Conservation (phyloP, 2,888 invertebrate genomes). For the Chrysolina americana region DNA sequence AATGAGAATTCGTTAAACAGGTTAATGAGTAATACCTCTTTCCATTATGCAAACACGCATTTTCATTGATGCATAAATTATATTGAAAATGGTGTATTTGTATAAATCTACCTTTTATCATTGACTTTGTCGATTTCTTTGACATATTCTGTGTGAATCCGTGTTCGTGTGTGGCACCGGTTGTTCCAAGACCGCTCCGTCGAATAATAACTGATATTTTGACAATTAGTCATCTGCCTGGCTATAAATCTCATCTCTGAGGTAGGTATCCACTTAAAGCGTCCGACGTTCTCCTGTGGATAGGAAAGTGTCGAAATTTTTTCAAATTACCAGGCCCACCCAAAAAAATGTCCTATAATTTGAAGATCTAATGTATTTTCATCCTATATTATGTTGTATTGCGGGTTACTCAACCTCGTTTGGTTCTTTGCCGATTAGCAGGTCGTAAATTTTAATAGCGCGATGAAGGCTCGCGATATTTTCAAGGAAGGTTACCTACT, state of each 20-base stretch:
- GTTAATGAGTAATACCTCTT: too few species aligned
- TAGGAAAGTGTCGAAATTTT: constrained; percentile 19
- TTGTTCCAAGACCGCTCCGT: constrained; percentile 6
- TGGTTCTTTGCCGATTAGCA: constrained; percentile 10
- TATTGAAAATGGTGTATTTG: neutral
- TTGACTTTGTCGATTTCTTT: neutral
- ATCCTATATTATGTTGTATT: neutral
- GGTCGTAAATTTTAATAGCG: constrained; percentile 14
- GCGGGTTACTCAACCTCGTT: constrained; percentile 12
- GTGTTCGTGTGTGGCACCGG: constrained; percentile 25
- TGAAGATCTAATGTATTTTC: constrained; percentile 7
- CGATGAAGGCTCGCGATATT: constrained; percentile 6
- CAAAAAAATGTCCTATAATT: constrained; percentile 19
- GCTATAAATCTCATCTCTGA: constrained; percentile 26
- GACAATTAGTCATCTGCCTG: constrained; percentile 28
- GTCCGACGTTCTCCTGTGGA: neutral
- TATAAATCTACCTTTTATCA: neutral
- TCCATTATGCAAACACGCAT: too few species aligned
- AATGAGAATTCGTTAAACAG: too few species aligned
- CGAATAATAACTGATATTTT: constrained; percentile 28
- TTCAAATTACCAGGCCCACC: constrained; percentile 14
- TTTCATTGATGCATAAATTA: too few species aligned
- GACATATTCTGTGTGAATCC: neutral
- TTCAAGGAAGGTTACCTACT: neutral
- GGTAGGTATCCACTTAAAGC: constrained; percentile 18